phyloP scores from a whole-genome alignment of 1,140 invertebrate genomes.

The Diachasmimorpha longicaudata region DNA sequence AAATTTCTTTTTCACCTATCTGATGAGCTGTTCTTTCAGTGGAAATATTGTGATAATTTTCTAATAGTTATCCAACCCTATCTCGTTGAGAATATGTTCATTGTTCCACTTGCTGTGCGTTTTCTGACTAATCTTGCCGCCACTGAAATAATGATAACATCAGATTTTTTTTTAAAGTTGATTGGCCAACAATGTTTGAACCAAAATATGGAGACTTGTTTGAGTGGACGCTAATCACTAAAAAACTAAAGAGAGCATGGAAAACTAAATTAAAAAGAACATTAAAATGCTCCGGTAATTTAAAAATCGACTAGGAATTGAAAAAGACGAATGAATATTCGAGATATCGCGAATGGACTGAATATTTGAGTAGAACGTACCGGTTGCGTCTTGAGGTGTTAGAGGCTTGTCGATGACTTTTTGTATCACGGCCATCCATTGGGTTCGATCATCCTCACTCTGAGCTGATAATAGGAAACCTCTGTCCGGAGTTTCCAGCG shows the following conservation, averaged over 20 bases:
- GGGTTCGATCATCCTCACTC: constrained; percentile 75
- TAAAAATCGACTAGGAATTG: not conserved
- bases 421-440: constrained; percentile 81
- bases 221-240: too few relatives aligned
- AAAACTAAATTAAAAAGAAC: not conserved
- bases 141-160: constrained; percentile 65
- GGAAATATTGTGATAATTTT: constrained; percentile 31
- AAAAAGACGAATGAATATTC: not conserved
- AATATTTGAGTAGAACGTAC: constrained; percentile 63
- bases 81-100: constrained; percentile 72
- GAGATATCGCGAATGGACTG: not conserved
- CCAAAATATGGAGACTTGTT: too few relatives aligned
- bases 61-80: constrained; percentile 55
- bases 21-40: not conserved
- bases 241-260: not conserved
- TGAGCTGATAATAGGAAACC: constrained; percentile 84
- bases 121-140: constrained; percentile 75
- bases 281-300: not conserved
- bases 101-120: constrained; percentile 72
- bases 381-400: constrained; percentile 79
- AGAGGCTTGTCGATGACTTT: constrained; percentile 78
- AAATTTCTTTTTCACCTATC: not conserved
- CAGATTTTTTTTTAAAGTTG: not conserved
- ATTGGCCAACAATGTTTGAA: too few relatives aligned
- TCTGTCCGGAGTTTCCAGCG: constrained; percentile 83